Evolutionary conservation across 1,140 invertebrate species (phyloP).

Genomic region (Zaprionus davidi): DNA sequence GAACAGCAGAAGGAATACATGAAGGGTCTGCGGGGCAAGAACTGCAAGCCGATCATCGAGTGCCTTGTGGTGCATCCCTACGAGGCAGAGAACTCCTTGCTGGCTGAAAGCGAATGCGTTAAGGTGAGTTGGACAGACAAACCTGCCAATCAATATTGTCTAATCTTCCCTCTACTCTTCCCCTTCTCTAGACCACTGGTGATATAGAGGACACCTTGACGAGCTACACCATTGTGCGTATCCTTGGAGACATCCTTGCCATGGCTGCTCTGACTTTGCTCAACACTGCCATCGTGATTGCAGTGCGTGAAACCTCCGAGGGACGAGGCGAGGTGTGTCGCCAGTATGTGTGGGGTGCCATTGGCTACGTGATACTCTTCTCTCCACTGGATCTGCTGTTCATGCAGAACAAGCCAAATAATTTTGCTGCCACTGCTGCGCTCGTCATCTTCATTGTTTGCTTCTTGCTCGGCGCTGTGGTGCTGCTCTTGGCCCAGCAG

Average conservation of each 20-base stretch:
- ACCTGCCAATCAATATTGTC: background rate
- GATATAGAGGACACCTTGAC: slow-evolving; percentile 89
- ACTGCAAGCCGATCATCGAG: slow-evolving; percentile 86
- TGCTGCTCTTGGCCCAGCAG: slow-evolving; percentile 75
- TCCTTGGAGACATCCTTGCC: slow-evolving; percentile 91
- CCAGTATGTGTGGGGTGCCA: slow-evolving; percentile 90
- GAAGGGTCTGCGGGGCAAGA: slow-evolving; percentile 66
- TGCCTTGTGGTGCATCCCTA: slow-evolving; percentile 89
- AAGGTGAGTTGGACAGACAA: slow-evolving; percentile 67
- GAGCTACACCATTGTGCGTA: slow-evolving; percentile 89
- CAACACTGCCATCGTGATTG: slow-evolving; percentile 91
- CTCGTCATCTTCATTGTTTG: slow-evolving; percentile 88
- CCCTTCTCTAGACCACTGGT: slow-evolving; percentile 83
- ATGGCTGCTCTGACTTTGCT: slow-evolving; percentile 89
- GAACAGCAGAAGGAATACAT: slow-evolving; percentile 74
- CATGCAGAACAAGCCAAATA: slow-evolving; percentile 48
- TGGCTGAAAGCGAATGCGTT: slow-evolving; percentile 88
- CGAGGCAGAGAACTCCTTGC: slow-evolving; percentile 86
- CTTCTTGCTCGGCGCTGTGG: slow-evolving; percentile 74
- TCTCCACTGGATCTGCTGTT: slow-evolving; percentile 87
- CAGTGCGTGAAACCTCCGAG: slow-evolving; percentile 91
- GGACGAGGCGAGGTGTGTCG: slow-evolving; percentile 91
- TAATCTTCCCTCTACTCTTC: background rate
- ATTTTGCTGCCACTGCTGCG: slow-evolving; percentile 44
- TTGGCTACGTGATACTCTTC: slow-evolving; percentile 90